These are phyloP conservation scores for Heliconius congener DNA, from an alignment of 1,140 invertebrate genomes.

Conservation along the genomic window DNA sequence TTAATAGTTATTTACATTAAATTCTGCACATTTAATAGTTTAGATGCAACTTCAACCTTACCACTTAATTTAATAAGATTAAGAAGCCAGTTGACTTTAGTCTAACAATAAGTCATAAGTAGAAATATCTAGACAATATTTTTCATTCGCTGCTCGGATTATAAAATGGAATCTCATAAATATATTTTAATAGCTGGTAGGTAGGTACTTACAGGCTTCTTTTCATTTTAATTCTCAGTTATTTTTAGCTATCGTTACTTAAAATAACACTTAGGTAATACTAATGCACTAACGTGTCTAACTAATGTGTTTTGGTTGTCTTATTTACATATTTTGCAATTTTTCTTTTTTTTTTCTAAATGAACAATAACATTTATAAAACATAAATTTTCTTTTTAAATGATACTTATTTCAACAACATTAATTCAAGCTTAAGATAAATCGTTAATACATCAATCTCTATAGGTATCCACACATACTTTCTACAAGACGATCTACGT, in stretches of 20 bases:
- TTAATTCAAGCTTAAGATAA: background rate
- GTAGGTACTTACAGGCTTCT: slow-evolving; percentile 8
- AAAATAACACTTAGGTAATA: background rate
- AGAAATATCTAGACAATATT: slow-evolving; percentile 22
- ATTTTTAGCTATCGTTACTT: background rate
- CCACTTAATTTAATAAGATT: slow-evolving; percentile 31
- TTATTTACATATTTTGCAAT: background rate
- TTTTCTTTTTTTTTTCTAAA: background rate
- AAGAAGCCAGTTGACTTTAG: slow-evolving; percentile 34
- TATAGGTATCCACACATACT: background rate
- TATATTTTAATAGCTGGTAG: slow-evolving; percentile 12
- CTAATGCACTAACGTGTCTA: background rate
- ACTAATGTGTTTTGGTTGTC: background rate
- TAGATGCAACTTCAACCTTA: slow-evolving; percentile 18
- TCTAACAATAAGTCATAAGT: slow-evolving; percentile 28
- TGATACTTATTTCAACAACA: background rate
- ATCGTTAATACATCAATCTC: background rate
- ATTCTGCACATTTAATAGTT: background rate
- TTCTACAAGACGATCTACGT: background rate
- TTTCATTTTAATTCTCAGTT: slow-evolving; percentile 10
- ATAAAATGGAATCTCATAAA: slow-evolving; percentile 16
- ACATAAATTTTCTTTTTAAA: background rate
- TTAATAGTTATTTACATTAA: background rate
- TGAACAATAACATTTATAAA: background rate
- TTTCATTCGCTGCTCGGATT: slow-evolving; percentile 24